Evolutionary conservation across 2,113 vertebrate genomes (phyloP), one percentile per base, ranked within the genome.

Genomic region (Orientallactaga bullata): DNA sequence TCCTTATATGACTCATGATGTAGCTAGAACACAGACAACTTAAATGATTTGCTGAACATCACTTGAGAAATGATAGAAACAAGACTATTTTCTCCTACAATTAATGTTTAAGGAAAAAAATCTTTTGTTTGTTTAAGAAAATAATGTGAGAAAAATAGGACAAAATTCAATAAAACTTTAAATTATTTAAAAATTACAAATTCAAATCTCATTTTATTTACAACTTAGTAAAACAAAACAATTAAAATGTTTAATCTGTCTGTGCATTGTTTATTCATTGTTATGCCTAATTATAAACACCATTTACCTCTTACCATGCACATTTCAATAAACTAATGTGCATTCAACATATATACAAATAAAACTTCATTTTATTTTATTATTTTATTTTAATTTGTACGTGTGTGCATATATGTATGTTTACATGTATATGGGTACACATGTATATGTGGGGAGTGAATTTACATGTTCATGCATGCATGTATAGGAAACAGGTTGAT

Each of bases 251-350:
- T 82, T 69, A 86, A 89, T 72, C 3, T 17, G 63, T 47, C 24
- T 83, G 35, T 32, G 83, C 66, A 61, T 68, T 85, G 39, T 72
- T 69, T 89, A 73, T 72, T 90, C 18, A 60, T 72, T 88, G 83
- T 90, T 71, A 61, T 92, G 17, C 71, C 24, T 92, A 85, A 69
- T 92, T 93, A 88, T 88, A 90, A 85, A 93, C 93, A 32, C 3
- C 2, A 47, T 90, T 81, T 94, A 30, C 37, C 8, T 65, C 80
- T 94, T 51, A 28, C 47, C 60, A 61, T 37, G 10, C 1, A 71
- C 16, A 61, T 68, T 16, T 82, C 72, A 65, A n/a, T 77, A 74
- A 88, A 79, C 17, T 66, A 60, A 60, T 80, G 13, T 66, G 3
- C 32, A 32, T 83, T 91, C 47, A 73, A 77, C 71, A 73, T 16